These are phyloP conservation scores for Brevimyrus niger DNA, from an alignment of 2,113 vertebrate species.

Conservation along the genomic window DNA sequence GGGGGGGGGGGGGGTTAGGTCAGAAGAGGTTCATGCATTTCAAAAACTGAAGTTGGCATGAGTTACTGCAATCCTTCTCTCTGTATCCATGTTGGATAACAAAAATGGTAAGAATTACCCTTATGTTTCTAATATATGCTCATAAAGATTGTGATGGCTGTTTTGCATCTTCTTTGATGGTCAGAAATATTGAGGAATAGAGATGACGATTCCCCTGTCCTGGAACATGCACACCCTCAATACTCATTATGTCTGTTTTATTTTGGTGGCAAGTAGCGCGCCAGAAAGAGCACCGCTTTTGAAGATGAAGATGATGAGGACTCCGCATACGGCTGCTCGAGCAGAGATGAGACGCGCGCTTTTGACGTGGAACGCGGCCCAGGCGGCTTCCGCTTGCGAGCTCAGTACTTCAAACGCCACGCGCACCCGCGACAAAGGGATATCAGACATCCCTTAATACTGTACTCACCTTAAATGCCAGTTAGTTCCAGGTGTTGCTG, in stretches of 20 bases:
- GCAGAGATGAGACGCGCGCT: neutral
- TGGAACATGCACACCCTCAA: neutral
- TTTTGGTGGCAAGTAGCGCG: neutral
- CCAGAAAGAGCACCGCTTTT: neutral
- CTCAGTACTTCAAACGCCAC: neutral
- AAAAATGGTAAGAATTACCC: neutral
- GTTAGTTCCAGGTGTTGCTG: neutral
- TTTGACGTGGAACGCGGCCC: neutral
- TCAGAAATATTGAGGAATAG: neutral
- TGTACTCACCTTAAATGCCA: neutral
- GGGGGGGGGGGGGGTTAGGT: neutral
- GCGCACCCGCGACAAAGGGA: neutral
- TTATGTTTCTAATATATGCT: neutral
- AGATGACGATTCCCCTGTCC: neutral
- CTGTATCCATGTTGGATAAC: neutral
- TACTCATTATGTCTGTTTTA: neutral
- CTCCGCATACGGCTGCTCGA: neutral
- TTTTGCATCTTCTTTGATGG: neutral
- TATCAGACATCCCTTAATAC: neutral
- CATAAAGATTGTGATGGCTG: neutral
- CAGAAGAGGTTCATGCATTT: neutral
- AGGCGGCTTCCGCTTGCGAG: neutral
- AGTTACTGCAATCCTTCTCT: neutral
- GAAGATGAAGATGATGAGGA: neutral
- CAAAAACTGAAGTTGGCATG: neutral